Evolutionary conservation across 2,888 invertebrate species (phyloP).

Genomic region (Mimas tiliae): DNA sequence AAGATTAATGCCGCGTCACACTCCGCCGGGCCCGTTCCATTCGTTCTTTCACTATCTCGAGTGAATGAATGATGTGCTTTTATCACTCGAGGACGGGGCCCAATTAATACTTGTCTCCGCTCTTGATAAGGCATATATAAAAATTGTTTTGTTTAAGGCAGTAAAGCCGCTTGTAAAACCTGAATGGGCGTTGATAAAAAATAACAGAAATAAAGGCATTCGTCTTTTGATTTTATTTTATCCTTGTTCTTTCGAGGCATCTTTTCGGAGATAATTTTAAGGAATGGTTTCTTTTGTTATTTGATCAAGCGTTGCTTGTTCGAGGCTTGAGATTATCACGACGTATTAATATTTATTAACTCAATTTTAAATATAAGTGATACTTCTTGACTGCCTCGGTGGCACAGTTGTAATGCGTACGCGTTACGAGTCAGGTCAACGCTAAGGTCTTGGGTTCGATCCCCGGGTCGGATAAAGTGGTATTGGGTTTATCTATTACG

Average conservation of each 20-base stretch:
- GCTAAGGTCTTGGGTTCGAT: too few species aligned
- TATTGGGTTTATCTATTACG: too few species aligned
- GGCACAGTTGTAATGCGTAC: too few species aligned
- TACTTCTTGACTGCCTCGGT: too few species aligned
- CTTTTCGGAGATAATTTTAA: constrained; percentile 11
- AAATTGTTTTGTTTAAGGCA: constrained; percentile 24
- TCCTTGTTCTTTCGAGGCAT: constrained; percentile 5
- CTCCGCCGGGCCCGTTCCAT: constrained; percentile 42
- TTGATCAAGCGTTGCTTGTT: not conserved
- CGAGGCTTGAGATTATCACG: not conserved
- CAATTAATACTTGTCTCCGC: constrained; percentile 40
- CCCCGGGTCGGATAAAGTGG: too few species aligned
- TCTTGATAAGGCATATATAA: constrained; percentile 36
- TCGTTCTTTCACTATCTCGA: constrained; percentile 40
- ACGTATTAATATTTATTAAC: not conserved
- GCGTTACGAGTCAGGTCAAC: too few species aligned
- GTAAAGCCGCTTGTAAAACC: constrained; percentile 27
- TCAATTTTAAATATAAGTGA: too few species aligned
- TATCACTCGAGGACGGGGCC: constrained; percentile 38
- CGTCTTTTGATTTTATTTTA: constrained; percentile 20
- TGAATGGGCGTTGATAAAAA: constrained; percentile 26
- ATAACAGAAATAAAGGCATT: constrained; percentile 16
- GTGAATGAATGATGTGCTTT: constrained; percentile 41
- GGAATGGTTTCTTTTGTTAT: not conserved
- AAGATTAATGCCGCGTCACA: constrained; percentile 45